Base-by-base conservation (phyloP, 2,888 invertebrate genomes). In the Calameuta pallipes region DNA sequence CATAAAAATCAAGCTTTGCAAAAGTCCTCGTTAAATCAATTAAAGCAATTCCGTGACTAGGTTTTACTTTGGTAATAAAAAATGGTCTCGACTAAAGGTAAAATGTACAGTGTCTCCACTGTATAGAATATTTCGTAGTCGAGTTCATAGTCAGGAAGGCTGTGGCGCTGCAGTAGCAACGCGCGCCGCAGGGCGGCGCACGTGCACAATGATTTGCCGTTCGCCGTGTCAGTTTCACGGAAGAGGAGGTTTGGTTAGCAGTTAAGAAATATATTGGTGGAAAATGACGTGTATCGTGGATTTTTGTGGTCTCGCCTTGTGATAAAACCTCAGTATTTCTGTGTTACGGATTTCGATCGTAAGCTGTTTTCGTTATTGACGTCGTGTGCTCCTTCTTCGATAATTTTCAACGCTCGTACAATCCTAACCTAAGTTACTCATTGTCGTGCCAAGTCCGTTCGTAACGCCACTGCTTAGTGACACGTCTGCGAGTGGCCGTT, bases 201-300 rank as follows among this genome's bases (percentile, higher is more conserved):
- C 82, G 81, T 79, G 83, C 78, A 79, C 82, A 78, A 85, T 84
- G 86, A 86, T 82, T 86, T 78, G 85, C 78, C 82, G 82, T 83
- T 85, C 82, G 80, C 79, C 69, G 81, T 82, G 82, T 79, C 81
- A 86, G 87, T 87, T 84, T 85, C 82, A 83, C 87, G 87, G 82
- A 87, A 87, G 85, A 83, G 82, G 84, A 87, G 86, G 85, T 87
- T 87, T 83, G 85, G 85, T 88, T 81, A 83, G 85, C 85, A 78
- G 82, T 84, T 84, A 80, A 68, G 79, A 79, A 76, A 79, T 78
- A 82, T 74, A 81, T 81, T 79, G 79, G 80, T 78, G 75, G 15
- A 80, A 74, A 41, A 89, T 89, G 88, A 87, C 85, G 87, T 84
- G 85, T 82, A 85, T 82, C 82, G 85, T 87, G 82, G 81, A 81